Conservation (phyloP, 2,797 vertebrate genomes). For the Anableps anableps region DNA sequence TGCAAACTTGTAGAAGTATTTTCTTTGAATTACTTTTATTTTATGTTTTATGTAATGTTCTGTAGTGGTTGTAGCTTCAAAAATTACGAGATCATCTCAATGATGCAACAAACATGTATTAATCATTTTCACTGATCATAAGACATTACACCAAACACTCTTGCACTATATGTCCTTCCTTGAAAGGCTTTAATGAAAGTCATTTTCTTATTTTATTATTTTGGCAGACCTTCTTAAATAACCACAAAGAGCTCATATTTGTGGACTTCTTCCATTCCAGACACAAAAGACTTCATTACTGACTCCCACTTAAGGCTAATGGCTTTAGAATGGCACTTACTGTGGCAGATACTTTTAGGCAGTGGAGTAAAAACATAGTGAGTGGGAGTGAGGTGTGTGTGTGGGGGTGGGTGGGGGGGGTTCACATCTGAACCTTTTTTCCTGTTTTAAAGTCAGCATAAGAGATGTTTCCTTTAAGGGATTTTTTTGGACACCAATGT, state of each 20-base stretch:
- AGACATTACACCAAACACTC: neutral
- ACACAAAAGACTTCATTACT: constrained; percentile 13
- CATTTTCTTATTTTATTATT: neutral
- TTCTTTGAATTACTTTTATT: neutral
- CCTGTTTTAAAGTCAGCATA: neutral
- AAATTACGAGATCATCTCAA: too few relatives aligned
- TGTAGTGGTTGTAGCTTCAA: neutral
- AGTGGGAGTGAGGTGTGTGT: neutral
- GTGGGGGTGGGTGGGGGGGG: too few relatives aligned
- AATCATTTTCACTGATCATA: too few relatives aligned
- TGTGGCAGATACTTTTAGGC: neutral
- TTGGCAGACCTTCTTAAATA: constrained; percentile 10
- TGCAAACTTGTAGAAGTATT: neutral
- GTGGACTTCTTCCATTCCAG: constrained; percentile 1
- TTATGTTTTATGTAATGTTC: neutral
- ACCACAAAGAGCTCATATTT: neutral
- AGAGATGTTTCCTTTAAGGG: neutral
- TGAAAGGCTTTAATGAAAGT: neutral
- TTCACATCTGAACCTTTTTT: neutral
- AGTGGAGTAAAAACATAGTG: neutral
- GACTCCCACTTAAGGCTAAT: constrained; percentile 12
- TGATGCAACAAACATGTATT: neutral
- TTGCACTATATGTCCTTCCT: neutral
- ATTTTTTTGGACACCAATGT: neutral
- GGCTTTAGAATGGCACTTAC: constrained; percentile 11